Evolutionary conservation across 2,888 invertebrate species (phyloP).

Genomic region (Mimumesa dahlbomi): DNA sequence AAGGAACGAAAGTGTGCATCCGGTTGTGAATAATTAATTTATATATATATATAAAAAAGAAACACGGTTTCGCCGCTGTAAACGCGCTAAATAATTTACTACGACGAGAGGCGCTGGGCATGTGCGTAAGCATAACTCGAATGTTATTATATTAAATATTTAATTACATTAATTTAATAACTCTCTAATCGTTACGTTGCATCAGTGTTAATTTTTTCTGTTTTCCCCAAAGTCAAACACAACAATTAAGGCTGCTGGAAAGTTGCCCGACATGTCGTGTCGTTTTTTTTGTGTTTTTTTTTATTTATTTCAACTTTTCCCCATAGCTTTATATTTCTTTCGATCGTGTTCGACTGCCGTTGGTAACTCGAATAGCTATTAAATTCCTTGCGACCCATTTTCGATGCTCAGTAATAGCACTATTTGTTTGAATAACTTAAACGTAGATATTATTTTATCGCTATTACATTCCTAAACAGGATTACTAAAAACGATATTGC

Average conservation of each 20-base stretch:
- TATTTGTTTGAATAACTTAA: constrained; percentile 2
- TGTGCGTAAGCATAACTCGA: constrained; percentile 70
- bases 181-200: constrained; percentile 33
- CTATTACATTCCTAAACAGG: background rate
- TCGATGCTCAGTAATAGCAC: background rate
- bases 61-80: constrained; percentile 1
- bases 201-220: constrained; percentile 41
- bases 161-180: constrained; percentile 62
- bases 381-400: constrained; percentile 40
- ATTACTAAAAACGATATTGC: constrained; percentile 1
- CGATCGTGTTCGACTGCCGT: constrained; percentile 15
- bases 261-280: constrained; percentile 15
- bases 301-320: background rate
- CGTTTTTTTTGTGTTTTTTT: background rate
- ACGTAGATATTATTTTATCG: background rate
- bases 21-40: constrained; percentile 2
- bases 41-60: constrained; percentile 22
- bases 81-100: constrained; percentile 55
- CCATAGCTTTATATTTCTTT: background rate
- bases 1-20: constrained; percentile 22
- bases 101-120: constrained; percentile 49
- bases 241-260: constrained; percentile 31
- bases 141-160: constrained; percentile 71
- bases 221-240: constrained; percentile 22
- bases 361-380: constrained; percentile 17